Conservation (phyloP, 2,888 invertebrate genomes). For the Eilema caniola region DNA sequence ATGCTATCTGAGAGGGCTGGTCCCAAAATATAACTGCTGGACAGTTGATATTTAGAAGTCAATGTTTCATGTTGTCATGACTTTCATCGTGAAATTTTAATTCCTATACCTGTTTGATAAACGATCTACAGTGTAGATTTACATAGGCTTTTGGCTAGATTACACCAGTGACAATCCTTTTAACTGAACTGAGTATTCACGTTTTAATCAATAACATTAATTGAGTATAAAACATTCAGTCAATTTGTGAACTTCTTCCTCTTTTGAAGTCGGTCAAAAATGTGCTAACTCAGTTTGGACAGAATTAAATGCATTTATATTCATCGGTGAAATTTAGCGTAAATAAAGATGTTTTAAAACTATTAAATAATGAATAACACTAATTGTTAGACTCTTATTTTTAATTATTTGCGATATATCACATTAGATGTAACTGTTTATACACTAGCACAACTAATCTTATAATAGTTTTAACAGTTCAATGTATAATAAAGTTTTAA, state of each 20-base stretch:
- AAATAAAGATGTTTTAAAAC: not conserved
- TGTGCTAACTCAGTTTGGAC: too few species aligned
- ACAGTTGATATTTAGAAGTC: slow-evolving; percentile 23
- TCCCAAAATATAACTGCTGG: slow-evolving; percentile 44
- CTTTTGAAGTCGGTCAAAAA: too few species aligned
- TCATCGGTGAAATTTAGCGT: too few species aligned
- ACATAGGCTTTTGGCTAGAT: too few species aligned
- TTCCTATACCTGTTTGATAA: not conserved
- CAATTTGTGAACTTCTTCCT: too few species aligned
- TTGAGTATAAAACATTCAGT: too few species aligned
- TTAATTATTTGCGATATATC: slow-evolving; percentile 59
- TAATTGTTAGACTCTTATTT: not conserved
- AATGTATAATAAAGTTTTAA: slow-evolving; percentile 78
- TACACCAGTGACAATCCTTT: not conserved
- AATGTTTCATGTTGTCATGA: not conserved
- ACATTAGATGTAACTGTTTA: slow-evolving; percentile 65
- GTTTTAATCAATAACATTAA: too few species aligned
- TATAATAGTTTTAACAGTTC: slow-evolving; percentile 67
- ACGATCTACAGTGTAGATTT: not conserved
- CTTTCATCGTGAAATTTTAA: not conserved
- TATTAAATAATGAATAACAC: not conserved
- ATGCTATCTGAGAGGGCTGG: slow-evolving; percentile 50
- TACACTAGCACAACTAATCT: slow-evolving; percentile 73
- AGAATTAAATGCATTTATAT: too few species aligned
- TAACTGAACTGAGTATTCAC: not conserved